Percentiles rank a stretch among this genome's conserved stretches.
Evolutionary conservation across 2,888 invertebrate species (phyloP).

Genomic region (Linnaemya tessellans): DNA sequence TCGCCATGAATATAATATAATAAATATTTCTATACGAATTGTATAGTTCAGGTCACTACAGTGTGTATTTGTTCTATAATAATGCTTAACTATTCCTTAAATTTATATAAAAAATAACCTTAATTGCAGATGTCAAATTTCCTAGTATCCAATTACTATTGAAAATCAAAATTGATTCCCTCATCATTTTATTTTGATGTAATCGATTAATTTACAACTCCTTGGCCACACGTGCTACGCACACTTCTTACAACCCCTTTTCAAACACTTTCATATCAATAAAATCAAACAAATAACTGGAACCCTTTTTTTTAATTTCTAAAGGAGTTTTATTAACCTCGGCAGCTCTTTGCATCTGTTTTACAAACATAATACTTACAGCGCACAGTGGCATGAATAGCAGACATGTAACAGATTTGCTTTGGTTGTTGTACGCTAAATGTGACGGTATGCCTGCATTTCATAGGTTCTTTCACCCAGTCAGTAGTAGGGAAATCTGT

Average conservation of each 20-base stretch:
- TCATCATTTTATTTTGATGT: background rate
- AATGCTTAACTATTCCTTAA: too few species aligned
- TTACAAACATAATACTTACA: background rate
- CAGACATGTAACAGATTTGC: too few species aligned
- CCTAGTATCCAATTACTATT: background rate
- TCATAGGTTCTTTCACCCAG: too few species aligned
- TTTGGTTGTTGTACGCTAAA: too few species aligned
- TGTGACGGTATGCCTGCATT: too few species aligned
- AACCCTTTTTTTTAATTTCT: conserved; percentile 10
- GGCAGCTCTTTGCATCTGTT: conserved; percentile 53
- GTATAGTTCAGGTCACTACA: too few species aligned
- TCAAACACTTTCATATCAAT: conserved; percentile 39
- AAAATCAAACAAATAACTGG: conserved; percentile 43
- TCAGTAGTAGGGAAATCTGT: too few species aligned
- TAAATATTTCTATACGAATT: too few species aligned
- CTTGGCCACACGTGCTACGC: conserved; percentile 43
- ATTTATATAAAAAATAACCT: background rate
- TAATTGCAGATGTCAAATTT: background rate
- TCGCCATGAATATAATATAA: too few species aligned
- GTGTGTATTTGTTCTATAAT: too few species aligned
- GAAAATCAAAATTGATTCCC: background rate
- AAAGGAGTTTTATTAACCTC: conserved; percentile 30
- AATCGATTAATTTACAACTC: conserved; percentile 14
- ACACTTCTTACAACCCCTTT: conserved; percentile 25
- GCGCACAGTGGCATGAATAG: background rate